phyloP scores from a whole-genome alignment of 2,797 vertebrate species.

The Hapalemur alaotrensis region DNA sequence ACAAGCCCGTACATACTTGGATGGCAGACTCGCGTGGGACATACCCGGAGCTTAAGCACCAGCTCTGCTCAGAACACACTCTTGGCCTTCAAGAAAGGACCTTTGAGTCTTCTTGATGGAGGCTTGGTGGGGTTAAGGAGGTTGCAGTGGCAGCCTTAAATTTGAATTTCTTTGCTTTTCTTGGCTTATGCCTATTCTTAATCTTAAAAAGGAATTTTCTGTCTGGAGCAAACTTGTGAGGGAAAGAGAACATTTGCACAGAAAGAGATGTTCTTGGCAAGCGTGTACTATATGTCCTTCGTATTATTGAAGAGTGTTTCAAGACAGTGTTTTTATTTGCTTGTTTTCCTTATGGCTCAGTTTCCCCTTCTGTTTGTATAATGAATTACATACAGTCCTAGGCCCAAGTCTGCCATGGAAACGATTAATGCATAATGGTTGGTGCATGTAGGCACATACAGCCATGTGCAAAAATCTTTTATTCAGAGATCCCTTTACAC shows the following conservation, averaged over 20 bases:
- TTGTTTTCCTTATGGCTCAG: constrained; percentile 71
- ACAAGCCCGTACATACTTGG: neutral
- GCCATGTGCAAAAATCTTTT: neutral
- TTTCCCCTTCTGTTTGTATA: constrained; percentile 68
- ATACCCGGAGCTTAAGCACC: constrained; percentile 50
- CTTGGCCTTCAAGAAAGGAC: constrained; percentile 63
- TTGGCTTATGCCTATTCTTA: constrained; percentile 77
- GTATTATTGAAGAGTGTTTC: constrained; percentile 68
- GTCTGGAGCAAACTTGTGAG: constrained; percentile 78
- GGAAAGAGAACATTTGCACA: constrained; percentile 80
- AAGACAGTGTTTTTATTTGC: constrained; percentile 71
- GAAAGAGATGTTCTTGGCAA: constrained; percentile 76
- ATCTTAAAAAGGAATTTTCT: constrained; percentile 77
- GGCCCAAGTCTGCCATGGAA: neutral
- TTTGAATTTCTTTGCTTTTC: constrained; percentile 85
- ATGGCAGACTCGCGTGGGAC: constrained; percentile 62
- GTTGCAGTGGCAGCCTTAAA: constrained; percentile 77
- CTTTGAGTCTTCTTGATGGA: constrained; percentile 62
- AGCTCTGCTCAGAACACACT: constrained; percentile 58
- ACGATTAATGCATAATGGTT: neutral
- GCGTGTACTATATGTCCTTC: constrained; percentile 40
- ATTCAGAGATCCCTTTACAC: neutral
- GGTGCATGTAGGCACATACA: neutral
- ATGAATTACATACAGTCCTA: neutral
- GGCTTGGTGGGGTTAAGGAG: constrained; percentile 65